A percentile compares a stretch with the other conserved stretches of the same genome.
phyloP scores from a whole-genome alignment of 2,113 vertebrate genomes.

The Carassius auratus region DNA sequence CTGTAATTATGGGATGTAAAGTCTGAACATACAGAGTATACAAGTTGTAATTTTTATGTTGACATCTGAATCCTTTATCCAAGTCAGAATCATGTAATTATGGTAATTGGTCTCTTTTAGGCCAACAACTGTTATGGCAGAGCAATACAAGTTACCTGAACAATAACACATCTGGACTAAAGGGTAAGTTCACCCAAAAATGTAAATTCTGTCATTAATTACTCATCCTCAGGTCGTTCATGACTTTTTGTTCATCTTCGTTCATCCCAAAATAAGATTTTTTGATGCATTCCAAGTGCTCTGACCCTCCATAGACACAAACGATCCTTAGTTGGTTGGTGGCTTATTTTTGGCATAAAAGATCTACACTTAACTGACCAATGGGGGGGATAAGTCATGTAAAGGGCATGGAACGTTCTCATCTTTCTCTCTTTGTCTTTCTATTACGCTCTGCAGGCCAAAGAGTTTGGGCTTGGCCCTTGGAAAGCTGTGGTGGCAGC shows the following conservation, averaged over 20 bases:
- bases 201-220: too few relatives aligned
- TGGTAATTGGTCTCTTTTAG: background rate
- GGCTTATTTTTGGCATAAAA: background rate
- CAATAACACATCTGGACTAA: background rate
- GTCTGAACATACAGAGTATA: background rate
- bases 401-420: slow-evolving; percentile 11
- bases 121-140: background rate
- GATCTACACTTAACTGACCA: background rate
- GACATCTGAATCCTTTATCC: background rate
- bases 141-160: background rate
- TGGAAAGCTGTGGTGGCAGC: slow-evolving; percentile 48
- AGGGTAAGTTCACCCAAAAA: too few relatives aligned
- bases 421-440: background rate
- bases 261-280: too few relatives aligned
- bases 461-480: slow-evolving; percentile 19
- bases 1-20: background rate
- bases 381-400: background rate
- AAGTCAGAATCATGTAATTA: background rate
- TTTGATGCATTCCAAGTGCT: too few relatives aligned
- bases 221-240: too few relatives aligned
- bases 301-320: too few relatives aligned
- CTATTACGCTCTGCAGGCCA: background rate
- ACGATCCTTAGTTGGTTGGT: background rate
- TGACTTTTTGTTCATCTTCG: too few relatives aligned
- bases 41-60: background rate